Base-by-base conservation (phyloP, 2,113 vertebrate species). In the Noturus placidus region DNA sequence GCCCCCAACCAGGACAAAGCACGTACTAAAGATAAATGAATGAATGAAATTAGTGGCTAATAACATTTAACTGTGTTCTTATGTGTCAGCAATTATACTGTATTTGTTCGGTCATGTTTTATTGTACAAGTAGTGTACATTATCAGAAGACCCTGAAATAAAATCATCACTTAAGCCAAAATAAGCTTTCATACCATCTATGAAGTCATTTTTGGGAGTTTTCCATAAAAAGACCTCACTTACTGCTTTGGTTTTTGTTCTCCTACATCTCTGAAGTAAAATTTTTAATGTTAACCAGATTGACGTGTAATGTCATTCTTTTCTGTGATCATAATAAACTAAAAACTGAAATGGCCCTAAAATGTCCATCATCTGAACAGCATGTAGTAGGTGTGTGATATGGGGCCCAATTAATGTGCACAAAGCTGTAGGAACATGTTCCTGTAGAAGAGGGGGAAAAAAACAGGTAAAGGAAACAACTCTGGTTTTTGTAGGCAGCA, bases 371-470 rank as follows among this genome's bases (percentile, higher is more conserved):
- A 72, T 72, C 33, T 65, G 20, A 56, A 11, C 42, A 83, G 83
- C n/a, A 76, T 54, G 50, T 27, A 22, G 78, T 33, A 80, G 82
- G 59, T 76, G 52, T 35, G 30, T 35, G 67, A 17, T 70, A 33
- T 35, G 94, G 92, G 91, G 85, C 79, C 88, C 89, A 93, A 92
- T 94, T 93, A 93, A 90, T 91, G 88, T 91, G 88, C 91, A 91
- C 90, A 94, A 92, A 92, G 89, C 87, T 80, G 81, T 30, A 89
- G 57, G 88, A 90, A 85, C 83, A 86, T 88, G 89, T 82, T 81
- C 87, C 82, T 92, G 83, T 85, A 88, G 77, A 78, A 89, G 57
- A 8, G 2, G 57, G 6, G 2, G 79, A 46, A 72, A 57, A 42
- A 15, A 35, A 25, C 7, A 82, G 54, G 59, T 59, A 46, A 57